Conservation (phyloP, 2,113 vertebrate species). For the cattle (Bos taurus) region DNA sequence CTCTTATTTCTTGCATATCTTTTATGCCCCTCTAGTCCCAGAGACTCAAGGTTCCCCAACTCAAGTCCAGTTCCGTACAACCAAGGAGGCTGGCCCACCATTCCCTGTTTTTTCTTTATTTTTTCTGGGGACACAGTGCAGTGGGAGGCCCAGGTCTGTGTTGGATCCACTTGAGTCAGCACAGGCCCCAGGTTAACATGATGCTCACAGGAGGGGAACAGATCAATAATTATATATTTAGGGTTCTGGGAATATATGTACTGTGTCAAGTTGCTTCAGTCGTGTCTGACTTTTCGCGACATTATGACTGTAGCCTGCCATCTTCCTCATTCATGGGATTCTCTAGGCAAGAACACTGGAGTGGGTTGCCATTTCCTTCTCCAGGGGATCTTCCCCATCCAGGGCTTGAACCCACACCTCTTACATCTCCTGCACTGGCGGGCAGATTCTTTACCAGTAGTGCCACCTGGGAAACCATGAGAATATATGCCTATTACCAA, state of each 20-base stretch:
- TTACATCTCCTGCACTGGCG: background rate
- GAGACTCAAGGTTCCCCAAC: background rate
- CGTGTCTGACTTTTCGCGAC: rapidly evolving
- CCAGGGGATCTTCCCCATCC: background rate
- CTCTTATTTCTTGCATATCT: background rate
- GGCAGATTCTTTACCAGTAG: background rate
- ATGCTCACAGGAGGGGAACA: background rate
- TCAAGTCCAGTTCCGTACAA: background rate
- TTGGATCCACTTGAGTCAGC: background rate
- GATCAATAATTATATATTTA: background rate
- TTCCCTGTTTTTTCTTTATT: no score
- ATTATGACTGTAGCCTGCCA: background rate
- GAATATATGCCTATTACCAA: background rate
- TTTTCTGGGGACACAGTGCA: background rate
- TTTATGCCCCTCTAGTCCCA: background rate
- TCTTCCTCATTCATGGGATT: background rate
- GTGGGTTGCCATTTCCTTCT: background rate
- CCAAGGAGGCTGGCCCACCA: background rate
- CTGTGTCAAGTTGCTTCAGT: background rate
- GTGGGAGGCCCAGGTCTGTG: background rate
- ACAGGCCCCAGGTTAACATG: background rate
- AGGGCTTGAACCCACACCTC: background rate
- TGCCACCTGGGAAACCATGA: background rate
- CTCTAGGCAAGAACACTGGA: background rate
- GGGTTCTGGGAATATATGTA: background rate